phyloP scores from a whole-genome alignment of 2,888 invertebrate genomes.

The Drosophila prostipennis region DNA sequence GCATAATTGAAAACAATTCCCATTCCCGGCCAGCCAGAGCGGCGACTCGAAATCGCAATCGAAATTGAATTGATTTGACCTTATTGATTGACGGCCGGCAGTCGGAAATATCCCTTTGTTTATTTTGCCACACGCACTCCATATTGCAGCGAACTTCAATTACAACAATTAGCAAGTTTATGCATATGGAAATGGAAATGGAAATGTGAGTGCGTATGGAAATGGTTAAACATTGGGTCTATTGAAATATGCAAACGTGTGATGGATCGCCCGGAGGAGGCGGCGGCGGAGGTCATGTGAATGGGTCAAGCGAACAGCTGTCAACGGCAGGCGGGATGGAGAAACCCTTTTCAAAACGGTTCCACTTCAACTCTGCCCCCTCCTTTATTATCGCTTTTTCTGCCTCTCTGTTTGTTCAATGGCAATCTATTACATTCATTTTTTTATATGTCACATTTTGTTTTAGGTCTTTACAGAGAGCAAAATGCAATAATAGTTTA shows the following conservation, averaged over 20 bases:
- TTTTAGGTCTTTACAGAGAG: slow-evolving; percentile 44
- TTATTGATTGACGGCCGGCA: slow-evolving; percentile 66
- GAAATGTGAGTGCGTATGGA: slow-evolving; percentile 27
- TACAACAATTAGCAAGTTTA: slow-evolving; percentile 49
- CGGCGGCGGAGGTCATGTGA: slow-evolving; percentile 27
- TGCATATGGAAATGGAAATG: slow-evolving; percentile 22
- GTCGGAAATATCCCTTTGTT: slow-evolving; percentile 25
- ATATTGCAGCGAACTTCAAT: slow-evolving; percentile 44
- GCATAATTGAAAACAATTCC: slow-evolving; percentile 70
- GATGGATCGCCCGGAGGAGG: neutral
- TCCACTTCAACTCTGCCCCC: slow-evolving; percentile 10
- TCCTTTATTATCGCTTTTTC: slow-evolving; percentile 25
- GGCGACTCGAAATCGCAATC: slow-evolving; percentile 36
- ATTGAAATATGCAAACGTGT: slow-evolving; percentile 18
- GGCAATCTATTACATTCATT: slow-evolving; percentile 72
- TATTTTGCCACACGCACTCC: slow-evolving; percentile 45
- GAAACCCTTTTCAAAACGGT: slow-evolving; percentile 66
- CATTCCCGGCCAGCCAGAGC: slow-evolving; percentile 48
- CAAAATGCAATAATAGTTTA: too few relatives aligned
- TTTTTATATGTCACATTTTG: slow-evolving; percentile 61
- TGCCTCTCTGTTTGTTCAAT: slow-evolving; percentile 52
- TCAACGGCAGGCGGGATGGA: slow-evolving; percentile 55
- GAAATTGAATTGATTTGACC: slow-evolving; percentile 72
- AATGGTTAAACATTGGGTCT: slow-evolving; percentile 38
- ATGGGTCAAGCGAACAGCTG: slow-evolving; percentile 42